phyloP scores from a whole-genome alignment of 2,888 invertebrate species.

The Rutpela maculata region DNA sequence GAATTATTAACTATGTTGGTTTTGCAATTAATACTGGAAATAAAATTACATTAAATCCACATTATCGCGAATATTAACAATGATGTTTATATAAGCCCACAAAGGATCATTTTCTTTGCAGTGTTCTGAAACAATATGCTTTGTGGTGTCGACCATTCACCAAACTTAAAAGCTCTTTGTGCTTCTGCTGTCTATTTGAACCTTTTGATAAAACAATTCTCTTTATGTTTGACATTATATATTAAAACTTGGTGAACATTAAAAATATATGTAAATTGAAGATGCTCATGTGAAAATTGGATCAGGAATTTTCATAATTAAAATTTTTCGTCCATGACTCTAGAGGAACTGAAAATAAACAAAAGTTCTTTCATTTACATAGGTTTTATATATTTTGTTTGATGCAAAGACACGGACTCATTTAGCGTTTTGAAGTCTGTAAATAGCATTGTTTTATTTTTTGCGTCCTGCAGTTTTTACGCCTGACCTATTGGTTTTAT shows the following conservation, averaged over 20 bases:
- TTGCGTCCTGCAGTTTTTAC: background rate
- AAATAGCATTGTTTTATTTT: background rate
- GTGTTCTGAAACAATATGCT: slow-evolving; percentile 10
- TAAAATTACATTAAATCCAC: slow-evolving; percentile 18
- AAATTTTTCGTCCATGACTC: slow-evolving; percentile 13
- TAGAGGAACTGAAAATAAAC: background rate
- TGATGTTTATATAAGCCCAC: slow-evolving; percentile 19
- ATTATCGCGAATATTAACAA: slow-evolving; percentile 27
- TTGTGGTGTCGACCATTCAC: slow-evolving; percentile 11
- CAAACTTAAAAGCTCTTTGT: slow-evolving; percentile 22
- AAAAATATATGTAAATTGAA: slow-evolving; percentile 31
- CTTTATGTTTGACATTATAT: slow-evolving; percentile 32
- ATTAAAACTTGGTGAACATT: slow-evolving; percentile 27
- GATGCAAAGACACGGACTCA: background rate
- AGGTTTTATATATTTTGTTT: background rate
- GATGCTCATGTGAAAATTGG: slow-evolving; percentile 20
- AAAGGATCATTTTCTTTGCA: slow-evolving; percentile 23
- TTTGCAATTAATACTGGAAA: slow-evolving; percentile 4
- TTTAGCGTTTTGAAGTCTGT: background rate
- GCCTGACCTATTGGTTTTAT: background rate
- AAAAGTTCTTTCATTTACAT: background rate
- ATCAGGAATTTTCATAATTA: slow-evolving; percentile 6
- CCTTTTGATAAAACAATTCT: slow-evolving; percentile 32
- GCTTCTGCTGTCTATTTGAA: slow-evolving; percentile 4
- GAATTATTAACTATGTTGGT: background rate